A percentile compares a stretch with the other conserved stretches of the same genome.
These are phyloP conservation scores for Odontamblyopus lacepedii DNA, from an alignment of 2,797 vertebrate genomes.

Conservation along the genomic window DNA sequence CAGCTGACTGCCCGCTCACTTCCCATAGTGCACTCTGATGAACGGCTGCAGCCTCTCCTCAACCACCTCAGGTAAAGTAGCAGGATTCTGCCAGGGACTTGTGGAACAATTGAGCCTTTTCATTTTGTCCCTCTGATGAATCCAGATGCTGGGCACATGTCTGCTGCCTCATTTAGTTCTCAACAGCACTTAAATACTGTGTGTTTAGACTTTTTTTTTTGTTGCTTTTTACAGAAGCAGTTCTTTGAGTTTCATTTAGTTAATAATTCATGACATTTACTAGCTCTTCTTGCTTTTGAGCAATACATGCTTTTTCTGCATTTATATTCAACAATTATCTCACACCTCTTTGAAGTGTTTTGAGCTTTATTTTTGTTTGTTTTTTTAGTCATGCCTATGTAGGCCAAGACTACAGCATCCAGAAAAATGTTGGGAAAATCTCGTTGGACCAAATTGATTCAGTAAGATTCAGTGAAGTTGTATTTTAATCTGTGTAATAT, in stretches of 20 bases:
- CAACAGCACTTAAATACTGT: not conserved
- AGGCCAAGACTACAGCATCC: conserved; percentile 92
- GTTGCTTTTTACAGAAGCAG: too few species aligned
- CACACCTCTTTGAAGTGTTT: not conserved
- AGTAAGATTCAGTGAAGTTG: conserved; percentile 76
- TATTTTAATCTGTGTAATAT: too few species aligned
- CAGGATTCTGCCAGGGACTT: conserved; percentile 29
- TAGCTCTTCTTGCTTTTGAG: not conserved
- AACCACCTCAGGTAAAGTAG: conserved; percentile 92
- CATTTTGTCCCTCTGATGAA: conserved; percentile 13
- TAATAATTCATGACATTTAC: too few species aligned
- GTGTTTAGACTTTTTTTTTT: too few species aligned
- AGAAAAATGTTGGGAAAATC: conserved; percentile 90
- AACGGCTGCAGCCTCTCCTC: conserved; percentile 94
- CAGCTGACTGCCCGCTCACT: conserved; percentile 92
- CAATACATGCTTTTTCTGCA: not conserved
- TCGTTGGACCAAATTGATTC: conserved; percentile 93
- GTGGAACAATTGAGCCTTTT: not conserved
- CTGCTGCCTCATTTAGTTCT: not conserved
- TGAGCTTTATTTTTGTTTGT: conserved; percentile 5
- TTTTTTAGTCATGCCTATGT: conserved; percentile 89
- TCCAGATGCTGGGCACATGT: conserved; percentile 39
- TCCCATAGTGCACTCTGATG: conserved; percentile 91
- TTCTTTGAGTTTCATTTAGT: too few species aligned
- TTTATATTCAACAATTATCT: conserved; percentile 8